These are phyloP conservation scores for Erpornis zantholeuca DNA, from an alignment of 2,113 vertebrate species.

Conservation along the genomic window DNA sequence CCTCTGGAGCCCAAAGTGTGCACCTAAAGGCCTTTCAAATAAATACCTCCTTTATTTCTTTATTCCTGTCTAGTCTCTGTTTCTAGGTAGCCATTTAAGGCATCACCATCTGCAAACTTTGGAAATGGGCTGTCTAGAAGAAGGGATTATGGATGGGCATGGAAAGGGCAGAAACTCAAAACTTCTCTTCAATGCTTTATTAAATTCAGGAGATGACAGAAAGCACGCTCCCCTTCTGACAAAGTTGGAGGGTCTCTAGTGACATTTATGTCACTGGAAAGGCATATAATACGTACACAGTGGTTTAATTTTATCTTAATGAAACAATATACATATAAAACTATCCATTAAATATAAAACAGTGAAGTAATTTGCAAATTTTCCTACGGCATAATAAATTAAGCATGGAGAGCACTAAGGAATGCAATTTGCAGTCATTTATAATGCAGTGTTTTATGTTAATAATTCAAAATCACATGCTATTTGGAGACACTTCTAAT, in stretches of 20 bases:
- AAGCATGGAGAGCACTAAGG: constrained; percentile 81
- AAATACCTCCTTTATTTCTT: too few relatives aligned
- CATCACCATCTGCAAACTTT: neutral
- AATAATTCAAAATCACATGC: constrained; percentile 88
- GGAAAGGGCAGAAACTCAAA: neutral
- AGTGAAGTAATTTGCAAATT: constrained; percentile 80
- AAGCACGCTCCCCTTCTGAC: neutral
- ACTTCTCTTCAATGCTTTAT: neutral
- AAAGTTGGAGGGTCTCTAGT: constrained; percentile 39
- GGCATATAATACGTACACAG: constrained; percentile 60
- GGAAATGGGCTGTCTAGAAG: neutral
- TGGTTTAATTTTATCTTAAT: constrained; percentile 78
- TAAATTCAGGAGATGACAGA: neutral
- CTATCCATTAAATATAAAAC: constrained; percentile 79
- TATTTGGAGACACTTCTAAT: constrained; percentile 87
- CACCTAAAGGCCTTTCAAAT: too few relatives aligned
- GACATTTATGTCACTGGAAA: constrained; percentile 69
- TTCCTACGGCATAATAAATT: constrained; percentile 83
- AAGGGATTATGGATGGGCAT: neutral
- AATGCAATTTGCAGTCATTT: constrained; percentile 87
- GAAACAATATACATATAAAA: constrained; percentile 79
- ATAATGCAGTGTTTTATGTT: constrained; percentile 86
- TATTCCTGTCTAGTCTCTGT: too few relatives aligned
- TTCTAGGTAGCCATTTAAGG: too few relatives aligned
- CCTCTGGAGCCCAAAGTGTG: too few relatives aligned